Evolutionary conservation across 2,797 vertebrate genomes (phyloP).

Genomic region (Masticophis lateralis): DNA sequence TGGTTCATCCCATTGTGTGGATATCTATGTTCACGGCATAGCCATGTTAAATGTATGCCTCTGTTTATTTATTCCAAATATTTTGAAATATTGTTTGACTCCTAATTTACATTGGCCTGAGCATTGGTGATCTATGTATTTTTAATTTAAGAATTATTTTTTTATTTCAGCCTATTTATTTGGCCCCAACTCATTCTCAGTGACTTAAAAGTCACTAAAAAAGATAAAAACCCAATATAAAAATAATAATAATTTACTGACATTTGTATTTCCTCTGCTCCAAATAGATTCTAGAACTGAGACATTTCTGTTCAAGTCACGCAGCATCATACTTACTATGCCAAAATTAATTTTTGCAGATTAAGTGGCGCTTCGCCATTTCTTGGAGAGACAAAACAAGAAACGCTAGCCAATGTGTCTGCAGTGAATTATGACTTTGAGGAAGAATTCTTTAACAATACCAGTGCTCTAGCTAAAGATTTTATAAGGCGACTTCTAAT

Average conservation of each 20-base stretch:
- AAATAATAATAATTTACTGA: neutral
- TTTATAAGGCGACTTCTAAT: conserved; percentile 91
- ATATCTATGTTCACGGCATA: neutral
- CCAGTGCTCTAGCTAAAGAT: conserved; percentile 94
- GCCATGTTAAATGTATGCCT: neutral
- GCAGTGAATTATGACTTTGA: conserved; percentile 96
- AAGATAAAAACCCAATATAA: neutral
- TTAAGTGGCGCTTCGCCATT: conserved; percentile 96
- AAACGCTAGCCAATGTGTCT: conserved; percentile 95
- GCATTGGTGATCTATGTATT: neutral
- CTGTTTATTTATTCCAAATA: neutral
- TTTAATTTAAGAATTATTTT: neutral
- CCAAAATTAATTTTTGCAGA: conserved; percentile 67
- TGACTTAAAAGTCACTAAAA: neutral
- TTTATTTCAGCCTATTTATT: neutral
- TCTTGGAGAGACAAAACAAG: conserved; percentile 96
- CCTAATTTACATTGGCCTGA: neutral
- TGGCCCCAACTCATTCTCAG: neutral
- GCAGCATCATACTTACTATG: conserved; percentile 10
- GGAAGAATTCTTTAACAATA: conserved; percentile 94
- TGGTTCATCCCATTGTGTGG: neutral
- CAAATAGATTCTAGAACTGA: neutral
- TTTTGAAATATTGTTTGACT: neutral
- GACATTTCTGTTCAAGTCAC: conserved; percentile 17
- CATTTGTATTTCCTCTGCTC: neutral